These are phyloP conservation scores for Tolypeutes matacus DNA, from an alignment of 2,797 vertebrate genomes.

Conservation along the genomic window DNA sequence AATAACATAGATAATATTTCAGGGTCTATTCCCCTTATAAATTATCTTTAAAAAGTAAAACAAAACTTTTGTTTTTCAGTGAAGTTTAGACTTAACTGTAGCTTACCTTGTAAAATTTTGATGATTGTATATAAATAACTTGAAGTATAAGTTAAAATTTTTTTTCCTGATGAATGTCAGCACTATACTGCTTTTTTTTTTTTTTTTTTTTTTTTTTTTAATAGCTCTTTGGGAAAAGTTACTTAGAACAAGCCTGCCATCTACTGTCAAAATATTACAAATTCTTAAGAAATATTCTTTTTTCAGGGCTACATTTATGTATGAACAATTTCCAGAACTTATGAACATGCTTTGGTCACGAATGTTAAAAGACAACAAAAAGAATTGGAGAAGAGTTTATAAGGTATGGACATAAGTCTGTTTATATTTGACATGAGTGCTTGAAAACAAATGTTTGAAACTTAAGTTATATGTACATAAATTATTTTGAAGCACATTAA, in stretches of 20 bases:
- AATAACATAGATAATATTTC: conserved; percentile 60
- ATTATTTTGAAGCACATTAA: conserved; percentile 7
- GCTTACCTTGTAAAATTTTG: conserved; percentile 58
- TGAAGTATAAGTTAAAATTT: conserved; percentile 46
- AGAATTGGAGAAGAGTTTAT: conserved; percentile 99
- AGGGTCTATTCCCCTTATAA: conserved; percentile 56
- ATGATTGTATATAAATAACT: conserved; percentile 57
- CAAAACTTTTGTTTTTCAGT: not conserved
- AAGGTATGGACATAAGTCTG: conserved; percentile 91
- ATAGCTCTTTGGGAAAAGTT: not conserved
- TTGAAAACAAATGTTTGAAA: conserved; percentile 50
- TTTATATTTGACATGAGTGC: conserved; percentile 18
- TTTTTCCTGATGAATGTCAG: conserved; percentile 41
- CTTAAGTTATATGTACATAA: not conserved
- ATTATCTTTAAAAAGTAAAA: not conserved
- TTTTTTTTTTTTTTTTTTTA: conserved; percentile 67
- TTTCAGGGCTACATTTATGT: conserved; percentile 98
- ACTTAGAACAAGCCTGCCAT: conserved; percentile 88
- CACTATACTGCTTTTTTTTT: not conserved
- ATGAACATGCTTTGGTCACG: conserved; percentile 99
- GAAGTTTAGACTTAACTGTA: conserved; percentile 37
- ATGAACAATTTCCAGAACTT: conserved; percentile 99
- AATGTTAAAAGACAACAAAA: conserved; percentile 99
- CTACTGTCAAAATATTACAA: conserved; percentile 86
- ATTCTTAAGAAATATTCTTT: conserved; percentile 65